Conservation (phyloP, 2,113 vertebrate genomes). For the Coturnix japonica region DNA sequence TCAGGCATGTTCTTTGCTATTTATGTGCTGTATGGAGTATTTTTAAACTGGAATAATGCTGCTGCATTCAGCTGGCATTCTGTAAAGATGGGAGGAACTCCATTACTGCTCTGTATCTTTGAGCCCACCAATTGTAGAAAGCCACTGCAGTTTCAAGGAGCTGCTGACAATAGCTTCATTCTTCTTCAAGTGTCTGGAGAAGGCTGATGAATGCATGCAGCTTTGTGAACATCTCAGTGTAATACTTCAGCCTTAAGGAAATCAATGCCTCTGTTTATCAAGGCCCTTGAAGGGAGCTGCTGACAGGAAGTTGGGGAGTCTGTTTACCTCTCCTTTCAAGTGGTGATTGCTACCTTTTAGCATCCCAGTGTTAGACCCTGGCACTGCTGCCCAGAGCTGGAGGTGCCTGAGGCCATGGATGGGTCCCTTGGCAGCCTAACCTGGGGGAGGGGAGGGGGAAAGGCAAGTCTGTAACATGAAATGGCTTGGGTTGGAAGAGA, state of each 20-base stretch:
- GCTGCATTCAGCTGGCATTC: neutral
- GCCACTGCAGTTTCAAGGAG: neutral
- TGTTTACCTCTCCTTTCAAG: neutral
- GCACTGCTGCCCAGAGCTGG: neutral
- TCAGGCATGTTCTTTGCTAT: neutral
- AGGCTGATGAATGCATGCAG: neutral
- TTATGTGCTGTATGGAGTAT: neutral
- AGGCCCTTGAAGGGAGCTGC: neutral
- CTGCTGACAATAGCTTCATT: conserved; percentile 34
- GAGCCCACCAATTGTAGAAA: neutral
- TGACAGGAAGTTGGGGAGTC: neutral
- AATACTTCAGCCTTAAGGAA: neutral
- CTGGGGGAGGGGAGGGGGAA: too few species aligned
- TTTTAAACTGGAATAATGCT: neutral
- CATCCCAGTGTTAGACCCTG: neutral
- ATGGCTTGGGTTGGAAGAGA: too few species aligned
- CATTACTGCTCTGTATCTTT: neutral
- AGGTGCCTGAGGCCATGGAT: too few species aligned
- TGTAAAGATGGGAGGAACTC: neutral
- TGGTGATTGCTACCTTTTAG: neutral
- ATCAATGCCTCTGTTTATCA: neutral
- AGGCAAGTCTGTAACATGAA: too few species aligned
- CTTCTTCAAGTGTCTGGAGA: conserved; percentile 5
- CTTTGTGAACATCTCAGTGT: neutral
- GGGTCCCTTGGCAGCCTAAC: too few species aligned